Evolutionary conservation across 2,888 invertebrate species (phyloP), one percentile per base, ranked within the genome.

Genomic region (Callosobruchus maculatus): DNA sequence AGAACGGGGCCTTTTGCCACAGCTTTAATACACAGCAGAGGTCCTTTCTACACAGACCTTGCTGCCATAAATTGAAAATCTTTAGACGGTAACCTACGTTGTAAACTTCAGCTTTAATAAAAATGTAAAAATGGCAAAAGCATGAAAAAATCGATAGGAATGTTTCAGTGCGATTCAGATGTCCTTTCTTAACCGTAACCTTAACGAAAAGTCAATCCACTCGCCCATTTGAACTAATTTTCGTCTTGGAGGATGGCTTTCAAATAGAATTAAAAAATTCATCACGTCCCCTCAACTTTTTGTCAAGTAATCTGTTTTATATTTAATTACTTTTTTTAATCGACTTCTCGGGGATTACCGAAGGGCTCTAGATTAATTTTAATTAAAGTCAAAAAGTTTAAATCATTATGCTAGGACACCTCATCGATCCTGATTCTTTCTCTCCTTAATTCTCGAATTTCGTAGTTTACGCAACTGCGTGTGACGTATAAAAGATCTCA

Each of bases 251-350:
- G 49, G 49, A 49, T 79, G 77, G 79, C 76, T 79, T 78, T 80
- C 83, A 18, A 83, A 84, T 82, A 79, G 81, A 83, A 83, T 84
- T 82, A 83, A 80, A 82, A 82, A 81, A 80, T 77, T 79, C 79
- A 79, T 80, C 81, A 79, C 78, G 77, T 72, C 76, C 77, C 72
- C 75, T 49, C 3, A 49, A 3, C 13, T 77, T 77, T 80, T 78
- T 80, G 78, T 78, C 75, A 74, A 76, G 77, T 80, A 81, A 80
- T 81, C 80, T 76, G 74, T 77, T 80, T 78, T 77, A 77, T 78
- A 81, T 80, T 82, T 81, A 82, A 82, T 82, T 82, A 82, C 80
- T 80, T 21, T 81, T 81, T 81, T 81, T 81, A 81, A 81, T 81
- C 78, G 80, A 77, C 79, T 81, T 78, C 78, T 77, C 13, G 49